phyloP scores from a whole-genome alignment of 2,113 vertebrate genomes.

The Brachypteracias leptosomus region DNA sequence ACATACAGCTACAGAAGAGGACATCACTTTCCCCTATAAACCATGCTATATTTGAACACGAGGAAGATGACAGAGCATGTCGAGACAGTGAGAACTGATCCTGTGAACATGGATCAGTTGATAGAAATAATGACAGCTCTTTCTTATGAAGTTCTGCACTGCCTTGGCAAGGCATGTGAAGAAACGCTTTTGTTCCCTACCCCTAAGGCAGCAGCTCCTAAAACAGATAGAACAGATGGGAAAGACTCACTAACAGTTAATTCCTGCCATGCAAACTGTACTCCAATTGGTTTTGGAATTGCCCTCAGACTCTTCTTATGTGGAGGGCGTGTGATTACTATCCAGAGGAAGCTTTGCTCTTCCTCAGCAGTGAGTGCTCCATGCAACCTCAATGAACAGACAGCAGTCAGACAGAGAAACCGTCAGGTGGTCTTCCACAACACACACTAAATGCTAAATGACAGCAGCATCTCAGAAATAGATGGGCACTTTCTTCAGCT shows the following conservation, averaged over 20 bases:
- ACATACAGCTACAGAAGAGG: background rate
- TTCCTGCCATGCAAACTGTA: background rate
- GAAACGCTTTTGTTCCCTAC: background rate
- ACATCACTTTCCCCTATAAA: background rate
- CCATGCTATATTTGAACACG: background rate
- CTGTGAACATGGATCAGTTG: background rate
- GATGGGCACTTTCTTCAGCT: background rate
- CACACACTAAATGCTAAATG: background rate
- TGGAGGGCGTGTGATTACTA: accelerated
- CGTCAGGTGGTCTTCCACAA: background rate
- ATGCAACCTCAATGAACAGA: background rate
- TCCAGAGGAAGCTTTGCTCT: background rate
- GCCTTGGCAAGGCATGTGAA: background rate
- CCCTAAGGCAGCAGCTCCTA: background rate
- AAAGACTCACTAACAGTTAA: background rate
- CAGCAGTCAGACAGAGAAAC: background rate
- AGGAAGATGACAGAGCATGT: background rate
- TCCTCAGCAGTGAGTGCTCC: background rate
- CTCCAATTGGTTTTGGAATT: background rate
- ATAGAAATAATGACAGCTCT: background rate
- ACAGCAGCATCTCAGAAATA: background rate
- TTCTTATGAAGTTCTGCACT: background rate
- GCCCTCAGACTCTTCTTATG: background rate
- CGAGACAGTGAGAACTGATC: background rate
- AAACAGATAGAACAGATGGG: background rate